A percentile compares a stretch with the other conserved stretches of the same genome.
phyloP scores from a whole-genome alignment of 2,888 invertebrate species.

The Drosophila pullipes region DNA sequence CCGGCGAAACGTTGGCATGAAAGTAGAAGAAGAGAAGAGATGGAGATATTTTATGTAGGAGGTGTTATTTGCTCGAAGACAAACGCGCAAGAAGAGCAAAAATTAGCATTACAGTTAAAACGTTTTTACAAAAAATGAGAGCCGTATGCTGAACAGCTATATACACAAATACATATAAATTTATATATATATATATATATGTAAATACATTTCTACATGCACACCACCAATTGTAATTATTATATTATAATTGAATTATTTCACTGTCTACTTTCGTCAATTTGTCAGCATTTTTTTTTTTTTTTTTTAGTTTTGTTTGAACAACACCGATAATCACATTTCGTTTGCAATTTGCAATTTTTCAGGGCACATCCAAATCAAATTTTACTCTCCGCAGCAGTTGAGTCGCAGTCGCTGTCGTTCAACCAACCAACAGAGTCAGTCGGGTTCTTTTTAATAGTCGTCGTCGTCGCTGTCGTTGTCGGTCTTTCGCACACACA shows the following conservation, averaged over 20 bases:
- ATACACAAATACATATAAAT: background rate
- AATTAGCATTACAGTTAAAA: slow-evolving; percentile 72
- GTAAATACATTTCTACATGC: background rate
- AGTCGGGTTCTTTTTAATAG: slow-evolving; percentile 75
- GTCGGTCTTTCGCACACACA: slow-evolving; percentile 64
- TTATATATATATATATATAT: slow-evolving; percentile 10
- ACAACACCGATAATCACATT: slow-evolving; percentile 60
- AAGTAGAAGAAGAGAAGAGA: slow-evolving; percentile 50
- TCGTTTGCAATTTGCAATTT: slow-evolving; percentile 63
- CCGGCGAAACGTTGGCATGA: slow-evolving; percentile 62
- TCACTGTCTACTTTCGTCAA: slow-evolving; percentile 37
- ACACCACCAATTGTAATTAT: background rate
- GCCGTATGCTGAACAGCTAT: slow-evolving; percentile 26
- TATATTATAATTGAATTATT: slow-evolving; percentile 43
- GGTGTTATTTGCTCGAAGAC: slow-evolving; percentile 21
- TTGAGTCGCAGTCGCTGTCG: slow-evolving; percentile 39
- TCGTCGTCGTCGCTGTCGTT: slow-evolving; percentile 41
- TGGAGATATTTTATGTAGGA: slow-evolving; percentile 4
- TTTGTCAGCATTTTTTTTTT: slow-evolving; percentile 44
- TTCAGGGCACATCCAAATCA: slow-evolving; percentile 71
- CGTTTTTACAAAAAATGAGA: slow-evolving; percentile 19
- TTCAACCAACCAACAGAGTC: slow-evolving; percentile 52
- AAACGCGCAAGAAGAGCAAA: slow-evolving; percentile 52
- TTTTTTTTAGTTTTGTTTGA: background rate
- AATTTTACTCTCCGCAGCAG: slow-evolving; percentile 66